Evolutionary conservation across 1,140 invertebrate genomes (phyloP).

Genomic region (Agrilus planipennis): DNA sequence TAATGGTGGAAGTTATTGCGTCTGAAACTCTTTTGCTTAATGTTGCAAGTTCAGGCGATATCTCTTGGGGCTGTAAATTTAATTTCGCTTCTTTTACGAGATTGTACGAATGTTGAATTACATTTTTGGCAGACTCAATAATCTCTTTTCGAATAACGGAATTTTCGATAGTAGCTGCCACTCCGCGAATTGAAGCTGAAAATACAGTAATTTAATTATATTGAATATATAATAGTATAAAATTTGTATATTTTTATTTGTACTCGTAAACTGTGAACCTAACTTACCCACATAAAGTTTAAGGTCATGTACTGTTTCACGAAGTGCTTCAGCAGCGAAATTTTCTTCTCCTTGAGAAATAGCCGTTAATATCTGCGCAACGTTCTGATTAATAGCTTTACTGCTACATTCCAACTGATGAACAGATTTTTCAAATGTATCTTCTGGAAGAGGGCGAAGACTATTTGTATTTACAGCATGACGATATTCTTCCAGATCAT

Average conservation of each 20-base stretch:
- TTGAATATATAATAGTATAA: no score
- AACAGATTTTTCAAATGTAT: conserved; percentile 67
- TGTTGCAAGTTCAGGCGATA: conserved; percentile 44
- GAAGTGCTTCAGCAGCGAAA: conserved; percentile 69
- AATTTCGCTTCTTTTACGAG: conserved; percentile 68
- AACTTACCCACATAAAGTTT: no score
- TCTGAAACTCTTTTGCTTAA: conserved; percentile 43
- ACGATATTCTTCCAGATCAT: conserved; percentile 71
- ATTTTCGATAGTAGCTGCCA: conserved; percentile 52
- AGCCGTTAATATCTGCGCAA: conserved; percentile 7
- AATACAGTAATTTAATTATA: no score
- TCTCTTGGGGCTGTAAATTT: conserved; percentile 48
- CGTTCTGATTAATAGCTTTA: conserved; percentile 48
- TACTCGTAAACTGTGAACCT: no score
- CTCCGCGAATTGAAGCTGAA: conserved; percentile 50
- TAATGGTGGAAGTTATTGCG: conserved; percentile 54
- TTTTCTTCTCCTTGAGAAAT: conserved; percentile 47
- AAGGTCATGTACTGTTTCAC: conserved; percentile 66
- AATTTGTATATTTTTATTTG: no score
- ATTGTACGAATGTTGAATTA: conserved; percentile 60
- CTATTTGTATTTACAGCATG: conserved; percentile 55
- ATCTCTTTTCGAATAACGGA: conserved; percentile 49
- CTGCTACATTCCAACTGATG: conserved; percentile 56
- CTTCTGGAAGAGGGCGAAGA: conserved; percentile 73
- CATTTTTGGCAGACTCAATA: conserved; percentile 64